A percentile compares a stretch with the other conserved stretches of the same genome.
These are phyloP conservation scores for Leiothrix lutea DNA, from an alignment of 2,113 vertebrate species.

Conservation along the genomic window DNA sequence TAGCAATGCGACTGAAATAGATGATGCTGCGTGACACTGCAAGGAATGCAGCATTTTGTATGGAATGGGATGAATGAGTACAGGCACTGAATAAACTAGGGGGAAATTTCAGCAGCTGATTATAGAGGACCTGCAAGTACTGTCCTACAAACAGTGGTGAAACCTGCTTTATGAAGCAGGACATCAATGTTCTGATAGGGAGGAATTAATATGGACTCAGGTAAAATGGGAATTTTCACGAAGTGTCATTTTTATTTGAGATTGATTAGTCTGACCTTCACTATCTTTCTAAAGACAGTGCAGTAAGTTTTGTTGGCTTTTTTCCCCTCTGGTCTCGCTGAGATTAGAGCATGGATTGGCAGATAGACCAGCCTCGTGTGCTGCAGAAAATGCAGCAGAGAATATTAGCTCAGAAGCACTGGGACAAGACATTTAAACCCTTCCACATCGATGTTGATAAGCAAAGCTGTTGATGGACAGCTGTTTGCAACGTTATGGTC, in stretches of 20 bases:
- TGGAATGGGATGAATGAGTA: not conserved
- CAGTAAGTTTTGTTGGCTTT: not conserved
- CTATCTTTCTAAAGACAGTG: not conserved
- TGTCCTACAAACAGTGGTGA: not conserved
- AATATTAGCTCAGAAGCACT: not conserved
- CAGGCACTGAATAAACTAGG: not conserved
- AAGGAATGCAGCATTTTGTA: not conserved
- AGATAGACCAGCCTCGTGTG: not conserved
- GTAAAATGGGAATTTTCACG: not conserved
- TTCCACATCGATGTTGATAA: constrained; percentile 13
- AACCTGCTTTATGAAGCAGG: not conserved
- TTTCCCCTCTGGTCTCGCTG: not conserved
- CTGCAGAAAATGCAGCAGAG: constrained; percentile 5
- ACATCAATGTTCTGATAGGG: not conserved
- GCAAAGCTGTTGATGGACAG: constrained; percentile 39
- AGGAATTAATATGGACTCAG: not conserved
- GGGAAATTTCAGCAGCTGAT: not conserved
- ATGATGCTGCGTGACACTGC: not conserved
- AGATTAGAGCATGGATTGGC: not conserved
- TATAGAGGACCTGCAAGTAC: not conserved
- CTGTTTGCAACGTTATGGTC: constrained; percentile 22
- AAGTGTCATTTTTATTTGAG: constrained; percentile 12
- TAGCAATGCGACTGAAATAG: not conserved
- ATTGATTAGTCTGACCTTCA: constrained; percentile 35
- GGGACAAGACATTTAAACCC: constrained; percentile 3